Conservation (phyloP, 2,888 invertebrate genomes). For the Spodoptera picta region DNA sequence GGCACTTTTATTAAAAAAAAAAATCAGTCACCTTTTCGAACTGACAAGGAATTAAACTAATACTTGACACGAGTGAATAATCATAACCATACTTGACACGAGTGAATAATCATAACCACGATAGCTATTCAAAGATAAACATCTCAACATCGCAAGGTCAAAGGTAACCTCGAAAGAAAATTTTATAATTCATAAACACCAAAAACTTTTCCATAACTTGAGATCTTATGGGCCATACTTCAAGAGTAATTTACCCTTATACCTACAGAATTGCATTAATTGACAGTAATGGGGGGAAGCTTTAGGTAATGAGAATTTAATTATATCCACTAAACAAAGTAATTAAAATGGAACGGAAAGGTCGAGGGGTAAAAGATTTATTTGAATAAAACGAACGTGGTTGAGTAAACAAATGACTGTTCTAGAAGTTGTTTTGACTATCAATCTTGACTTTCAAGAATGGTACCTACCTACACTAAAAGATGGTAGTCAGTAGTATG, state of each 20-base stretch:
- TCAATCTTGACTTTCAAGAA: no score
- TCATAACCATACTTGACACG: no score
- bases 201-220: slow-evolving; percentile 29
- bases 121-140: no score
- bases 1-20: no score
- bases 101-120: no score
- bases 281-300: slow-evolving; percentile 40
- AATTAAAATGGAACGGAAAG: slow-evolving; percentile 45
- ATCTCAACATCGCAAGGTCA: slow-evolving; percentile 11
- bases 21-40: no score
- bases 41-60: no score
- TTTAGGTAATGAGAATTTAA: slow-evolving; percentile 53
- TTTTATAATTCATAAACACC: slow-evolving; percentile 40
- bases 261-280: slow-evolving; percentile 44
- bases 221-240: slow-evolving; percentile 39
- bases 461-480: no score
- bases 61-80: no score
- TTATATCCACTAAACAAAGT: slow-evolving; percentile 51
- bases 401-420: slow-evolving; percentile 22
- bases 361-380: slow-evolving; percentile 24
- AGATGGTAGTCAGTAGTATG: no score
- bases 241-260: slow-evolving; percentile 34
- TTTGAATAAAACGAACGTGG: slow-evolving; percentile 33
- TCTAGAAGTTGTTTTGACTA: slow-evolving; percentile 1
- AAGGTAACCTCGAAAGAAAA: slow-evolving; percentile 12